A percentile compares a stretch with the other conserved stretches of the same genome.
phyloP scores from a whole-genome alignment of 2,113 vertebrate genomes.

The Varanus komodoensis region DNA sequence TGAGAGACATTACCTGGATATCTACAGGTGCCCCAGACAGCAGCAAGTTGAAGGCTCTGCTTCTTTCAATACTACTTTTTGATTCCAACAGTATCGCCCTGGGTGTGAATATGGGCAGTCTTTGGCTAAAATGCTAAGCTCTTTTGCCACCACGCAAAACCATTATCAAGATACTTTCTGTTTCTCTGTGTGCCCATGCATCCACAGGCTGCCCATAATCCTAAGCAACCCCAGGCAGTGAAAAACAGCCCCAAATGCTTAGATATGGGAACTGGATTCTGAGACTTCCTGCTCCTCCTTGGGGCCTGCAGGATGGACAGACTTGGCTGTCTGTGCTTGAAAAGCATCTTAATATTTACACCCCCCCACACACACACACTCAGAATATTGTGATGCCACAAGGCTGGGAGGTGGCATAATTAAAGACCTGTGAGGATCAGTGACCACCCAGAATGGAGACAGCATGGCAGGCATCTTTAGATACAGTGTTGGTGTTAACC shows the following conservation, averaged over 20 bases:
- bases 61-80: neutral
- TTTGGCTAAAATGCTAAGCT: conserved; percentile 13
- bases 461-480: conserved; percentile 40
- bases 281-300: neutral
- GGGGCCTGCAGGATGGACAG: neutral
- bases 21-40: neutral
- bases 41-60: neutral
- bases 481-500: neutral
- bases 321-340: neutral
- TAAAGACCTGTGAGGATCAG: neutral
- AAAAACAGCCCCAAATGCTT: neutral
- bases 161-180: neutral
- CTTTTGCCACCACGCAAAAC: neutral
- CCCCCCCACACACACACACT: neutral
- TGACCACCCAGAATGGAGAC: neutral
- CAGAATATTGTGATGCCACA: conserved; percentile 45
- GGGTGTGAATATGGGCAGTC: conserved; percentile 11
- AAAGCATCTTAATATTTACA: neutral
- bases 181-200: neutral
- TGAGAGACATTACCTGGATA: neutral
- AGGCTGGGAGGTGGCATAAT: neutral
- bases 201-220: neutral
- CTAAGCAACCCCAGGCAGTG: neutral
- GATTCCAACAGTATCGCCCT: too few species aligned
- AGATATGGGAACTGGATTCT: neutral